Evolutionary conservation across 2,797 vertebrate species (phyloP).

Genomic region (Neosalanx taihuensis): DNA sequence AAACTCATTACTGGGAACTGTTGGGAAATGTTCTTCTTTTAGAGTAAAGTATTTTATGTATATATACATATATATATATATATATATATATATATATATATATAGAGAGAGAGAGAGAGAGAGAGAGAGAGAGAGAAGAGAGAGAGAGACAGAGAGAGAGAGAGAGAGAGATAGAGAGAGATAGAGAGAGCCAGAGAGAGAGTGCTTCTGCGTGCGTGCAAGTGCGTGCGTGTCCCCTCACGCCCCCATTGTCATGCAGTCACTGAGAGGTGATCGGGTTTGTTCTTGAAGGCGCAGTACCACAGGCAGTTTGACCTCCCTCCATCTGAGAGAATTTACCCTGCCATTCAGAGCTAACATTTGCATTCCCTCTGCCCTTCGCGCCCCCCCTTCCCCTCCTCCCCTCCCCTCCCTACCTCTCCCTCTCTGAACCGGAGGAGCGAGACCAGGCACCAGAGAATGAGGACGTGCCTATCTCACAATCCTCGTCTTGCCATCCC

Average conservation of each 20-base stretch:
- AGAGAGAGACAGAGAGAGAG: too few species aligned
- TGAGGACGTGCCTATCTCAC: slow-evolving; percentile 36
- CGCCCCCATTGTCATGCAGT: not conserved
- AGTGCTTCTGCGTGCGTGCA: not conserved
- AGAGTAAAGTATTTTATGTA: too few species aligned
- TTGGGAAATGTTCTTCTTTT: too few species aligned
- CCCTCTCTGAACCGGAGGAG: not conserved
- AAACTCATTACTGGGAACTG: too few species aligned
- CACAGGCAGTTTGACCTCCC: slow-evolving; percentile 34
- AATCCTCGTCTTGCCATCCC: slow-evolving; percentile 52
- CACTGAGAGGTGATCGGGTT: not conserved
- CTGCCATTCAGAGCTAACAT: slow-evolving; percentile 49
- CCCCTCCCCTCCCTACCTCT: not conserved
- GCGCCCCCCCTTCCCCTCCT: not conserved
- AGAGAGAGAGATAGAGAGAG: too few species aligned
- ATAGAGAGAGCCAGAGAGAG: too few species aligned
- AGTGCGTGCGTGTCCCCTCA: not conserved
- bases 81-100: too few species aligned
- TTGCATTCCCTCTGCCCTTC: slow-evolving; percentile 35
- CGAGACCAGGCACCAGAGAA: not conserved
- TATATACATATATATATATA: too few species aligned
- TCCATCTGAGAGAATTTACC: slow-evolving; percentile 34
- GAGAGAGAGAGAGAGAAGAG: too few species aligned
- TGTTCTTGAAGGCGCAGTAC: not conserved
- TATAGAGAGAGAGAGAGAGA: too few species aligned